Base-by-base conservation (phyloP, 2,797 vertebrate species). In the Danionella dracula region DNA sequence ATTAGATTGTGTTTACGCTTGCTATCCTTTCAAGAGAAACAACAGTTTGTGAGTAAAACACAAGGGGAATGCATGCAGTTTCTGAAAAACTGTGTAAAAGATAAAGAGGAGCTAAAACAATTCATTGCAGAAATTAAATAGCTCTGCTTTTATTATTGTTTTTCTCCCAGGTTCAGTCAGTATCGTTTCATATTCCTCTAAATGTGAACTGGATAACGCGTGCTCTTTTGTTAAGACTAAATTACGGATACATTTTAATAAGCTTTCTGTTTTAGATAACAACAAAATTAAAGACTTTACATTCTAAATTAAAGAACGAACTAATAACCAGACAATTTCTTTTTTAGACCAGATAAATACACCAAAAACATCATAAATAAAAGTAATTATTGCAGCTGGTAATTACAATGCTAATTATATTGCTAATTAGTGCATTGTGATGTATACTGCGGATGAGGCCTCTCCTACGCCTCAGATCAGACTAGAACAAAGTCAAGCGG, bases 361-460 rank as follows among this genome's bases (percentile, higher is more conserved):
- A 83, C 75, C 83, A 86, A 89, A 88, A 87, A 80, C 65, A 82
- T 86, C 85, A 89, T 88, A 85, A 89, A 85, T 82, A 79, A 76
- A 76, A 83, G 81, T 87, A 88, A 90, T 86, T 87, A 89, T 89
- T 87, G 85, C 82, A 79, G 82, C 82, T 82, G 82, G 86, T 90
- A 90, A 90, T 90, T 91, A 90, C 82, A 84, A 86, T 89, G 86
- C 83, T 84, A 87, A 89, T 89, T 89, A 90, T 85, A 86, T 85
- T 81, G 84, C 87, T 89, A 91, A 90, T 90, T 84, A 88, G 83
- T 83, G 79, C 57, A 80, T 77, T 83, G 85, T 90, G 84, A 89
- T 84, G 78, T 81, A 87, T 90, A 84, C 85, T 78, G 77, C 77
- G 84, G 84, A 88, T 83, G 82, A 76, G 76, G 78, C 82, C 76